phyloP scores from a whole-genome alignment of 2,888 invertebrate genomes.

The Ischnus inquisitorius region DNA sequence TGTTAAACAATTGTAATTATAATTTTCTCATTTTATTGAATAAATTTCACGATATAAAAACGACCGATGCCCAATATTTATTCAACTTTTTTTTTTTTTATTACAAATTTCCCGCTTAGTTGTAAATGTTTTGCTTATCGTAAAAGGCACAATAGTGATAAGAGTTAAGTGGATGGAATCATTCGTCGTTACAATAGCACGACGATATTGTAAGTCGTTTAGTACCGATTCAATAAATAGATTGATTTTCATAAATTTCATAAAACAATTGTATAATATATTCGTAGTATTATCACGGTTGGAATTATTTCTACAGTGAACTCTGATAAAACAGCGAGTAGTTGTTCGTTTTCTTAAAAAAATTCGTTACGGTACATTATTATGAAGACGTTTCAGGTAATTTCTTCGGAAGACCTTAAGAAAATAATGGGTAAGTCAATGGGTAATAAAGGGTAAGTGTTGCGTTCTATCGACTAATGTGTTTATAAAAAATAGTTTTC shows the following conservation, averaged over 20 bases:
- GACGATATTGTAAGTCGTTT: neutral
- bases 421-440: no score
- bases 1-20: slow-evolving; percentile 68
- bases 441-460: no score
- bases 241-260: neutral
- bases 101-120: neutral
- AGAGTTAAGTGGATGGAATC: neutral
- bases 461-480: no score
- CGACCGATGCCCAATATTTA: neutral
- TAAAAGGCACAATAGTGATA: neutral
- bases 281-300: neutral
- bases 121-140: neutral
- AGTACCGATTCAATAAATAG: neutral
- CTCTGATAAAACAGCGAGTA: neutral
- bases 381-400: no score
- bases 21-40: slow-evolving; percentile 71
- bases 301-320: neutral
- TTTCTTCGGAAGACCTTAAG: no score
- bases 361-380: no score
- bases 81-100: neutral
- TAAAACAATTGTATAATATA: neutral
- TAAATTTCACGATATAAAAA: slow-evolving; percentile 63
- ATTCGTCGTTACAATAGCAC: neutral
- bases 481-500: no score
- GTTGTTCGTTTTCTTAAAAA: no score